Evolutionary conservation across 2,888 invertebrate genomes (phyloP), one percentile per base, ranked within the genome.

Genomic region (Thecophora atra): DNA sequence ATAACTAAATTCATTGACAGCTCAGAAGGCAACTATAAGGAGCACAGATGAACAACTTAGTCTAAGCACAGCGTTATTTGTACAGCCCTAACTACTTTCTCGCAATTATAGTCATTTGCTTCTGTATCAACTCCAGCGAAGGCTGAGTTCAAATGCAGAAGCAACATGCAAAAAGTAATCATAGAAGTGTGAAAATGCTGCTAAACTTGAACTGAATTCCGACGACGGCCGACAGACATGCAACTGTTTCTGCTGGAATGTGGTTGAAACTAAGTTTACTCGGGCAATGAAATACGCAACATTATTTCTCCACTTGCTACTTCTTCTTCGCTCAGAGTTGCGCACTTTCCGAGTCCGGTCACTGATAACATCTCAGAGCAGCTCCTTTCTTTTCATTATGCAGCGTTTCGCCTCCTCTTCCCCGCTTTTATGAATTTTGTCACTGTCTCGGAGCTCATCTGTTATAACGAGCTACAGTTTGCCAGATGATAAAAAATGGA

Each of bases 231-330:
- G 8, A 8, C 30, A 30, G 30, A 5, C 51, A 64, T 58, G 51
- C 70, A 62, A 47, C 62, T 42, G n/a, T n/a, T n/a, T n/a, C n/a
- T n/a, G 68, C 56, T 44, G 15, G 62, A 72, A 62, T 72, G 72
- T 62, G 67, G 72, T 52, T 67, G 67, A 72, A 72, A 72, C 66
- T 72, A 72, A 72, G 60, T 72, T 68, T 17, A 28, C 60, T 72
- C 24, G 67, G 62, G 56, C 72, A 60, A 72, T 11, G 51, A 66
- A 67, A 66, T 44, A 13, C 44, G 60, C 67, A 66, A 66, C 66
- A 72, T 67, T 67, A 65, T 72, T 72, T 72, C 62, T 67, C 72
- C 67, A 60, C 58, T 64, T 66, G n/a, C 47, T n/a, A 26, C 28
- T 63, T 17, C 51, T 63, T 17, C n/a, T 58, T 28, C n/a, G 13